Base-by-base conservation (phyloP, 2,113 vertebrate genomes). In the Mobula hypostoma region DNA sequence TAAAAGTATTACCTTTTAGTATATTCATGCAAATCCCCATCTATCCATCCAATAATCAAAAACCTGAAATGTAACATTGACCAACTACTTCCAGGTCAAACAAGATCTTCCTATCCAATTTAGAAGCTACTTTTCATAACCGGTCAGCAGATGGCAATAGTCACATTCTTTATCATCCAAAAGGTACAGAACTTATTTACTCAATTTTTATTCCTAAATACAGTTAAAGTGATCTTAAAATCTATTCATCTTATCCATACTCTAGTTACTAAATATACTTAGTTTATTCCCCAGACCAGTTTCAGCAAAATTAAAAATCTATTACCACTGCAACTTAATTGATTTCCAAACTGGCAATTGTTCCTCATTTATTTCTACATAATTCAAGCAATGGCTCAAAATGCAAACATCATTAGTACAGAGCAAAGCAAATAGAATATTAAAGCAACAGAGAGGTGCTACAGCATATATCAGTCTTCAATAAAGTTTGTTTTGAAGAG, bases 1-100 rank as follows among this genome's bases (percentile, higher is more conserved):
- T 29, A 63, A n/a, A 61, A 29, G 12, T 63, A 63, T n/a, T 87
- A 63, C 61, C 32, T 63, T 87, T 32, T 66, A 88, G 17, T 66
- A 32, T 63, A 66, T 32, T 63, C 29, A 27, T 63, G 24, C 15
- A 61, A 87, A 5, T 12, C 9, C 56, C 56, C 2, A 61, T 87
- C 9, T 14, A 88, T 63, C 12, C 85, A 88, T 4, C 48, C 48
- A 88, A 66, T 66, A 66, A 61, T 88, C 85, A 87, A 87, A 87
- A 87, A 4, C 29, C 12, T 88, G 85, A 88, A 29, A 66, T 63
- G 32, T 83, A 6, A 88, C 29, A 88, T 7, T 15, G 12, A 66
- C 85, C 29, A 63, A 66, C 29, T 66, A 88, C 85, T 88, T 88
- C 85, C 61, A 17, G 85, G 85, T 88, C 58, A 88, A 63, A 32